Conservation (phyloP, 2,113 vertebrate genomes). For the Notarius lentiginosus region DNA sequence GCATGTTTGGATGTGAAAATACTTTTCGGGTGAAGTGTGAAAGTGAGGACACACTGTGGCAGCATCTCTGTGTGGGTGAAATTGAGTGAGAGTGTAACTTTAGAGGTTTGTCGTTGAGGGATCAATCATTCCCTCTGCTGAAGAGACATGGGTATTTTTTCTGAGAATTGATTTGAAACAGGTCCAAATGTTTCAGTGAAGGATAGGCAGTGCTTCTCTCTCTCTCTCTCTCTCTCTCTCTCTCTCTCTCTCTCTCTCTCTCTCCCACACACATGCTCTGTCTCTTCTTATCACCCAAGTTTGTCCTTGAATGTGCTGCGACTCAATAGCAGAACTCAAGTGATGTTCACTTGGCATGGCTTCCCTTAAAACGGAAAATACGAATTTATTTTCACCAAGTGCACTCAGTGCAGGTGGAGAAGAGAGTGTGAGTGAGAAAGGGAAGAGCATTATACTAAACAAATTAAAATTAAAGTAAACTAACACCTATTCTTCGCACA, state of each 20-base stretch:
- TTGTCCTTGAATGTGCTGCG: conserved; percentile 70
- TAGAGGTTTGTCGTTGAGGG: conserved; percentile 2
- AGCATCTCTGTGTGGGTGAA: not conserved
- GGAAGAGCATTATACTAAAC: not conserved
- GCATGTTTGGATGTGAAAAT: conserved; percentile 7
- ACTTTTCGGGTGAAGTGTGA: not conserved
- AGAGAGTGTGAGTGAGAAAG: not conserved
- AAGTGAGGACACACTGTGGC: not conserved
- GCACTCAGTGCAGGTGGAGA: not conserved
- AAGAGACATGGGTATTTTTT: conserved; percentile 20
- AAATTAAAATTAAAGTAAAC: conserved; percentile 16
- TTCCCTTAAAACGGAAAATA: conserved; percentile 15
- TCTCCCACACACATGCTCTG: conserved; percentile 18
- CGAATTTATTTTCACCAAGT: not conserved
- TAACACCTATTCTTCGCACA: not conserved
- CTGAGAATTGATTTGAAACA: conserved; percentile 32
- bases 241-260: conserved; percentile 32
- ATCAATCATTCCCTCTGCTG: conserved; percentile 18
- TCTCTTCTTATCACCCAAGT: conserved; percentile 54
- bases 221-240: not conserved
- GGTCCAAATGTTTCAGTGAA: conserved; percentile 31
- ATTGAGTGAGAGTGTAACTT: conserved; percentile 8
- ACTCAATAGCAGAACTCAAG: conserved; percentile 59
- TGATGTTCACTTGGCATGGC: conserved; percentile 14
- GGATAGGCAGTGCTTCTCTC: conserved; percentile 19